Evolutionary conservation across 2,113 vertebrate species (phyloP).

Genomic region (Hippocampus barbouri): DNA sequence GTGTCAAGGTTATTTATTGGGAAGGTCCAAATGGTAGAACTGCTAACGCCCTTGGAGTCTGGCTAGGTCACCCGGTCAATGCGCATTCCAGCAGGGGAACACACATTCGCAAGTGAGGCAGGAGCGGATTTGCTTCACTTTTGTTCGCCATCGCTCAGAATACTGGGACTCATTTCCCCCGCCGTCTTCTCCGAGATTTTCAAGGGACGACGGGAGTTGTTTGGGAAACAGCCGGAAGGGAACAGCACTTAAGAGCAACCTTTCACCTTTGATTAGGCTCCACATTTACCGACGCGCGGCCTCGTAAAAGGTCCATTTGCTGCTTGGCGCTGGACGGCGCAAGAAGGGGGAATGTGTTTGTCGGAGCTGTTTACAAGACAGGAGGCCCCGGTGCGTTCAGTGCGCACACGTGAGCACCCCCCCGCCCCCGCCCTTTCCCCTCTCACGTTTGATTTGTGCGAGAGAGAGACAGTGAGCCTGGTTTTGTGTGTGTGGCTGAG

Average conservation of each 20-base stretch:
- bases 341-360: slow-evolving; percentile 52
- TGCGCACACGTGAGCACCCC: neutral
- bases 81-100: slow-evolving; percentile 58
- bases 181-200: neutral
- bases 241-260: slow-evolving; percentile 30
- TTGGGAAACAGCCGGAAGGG: neutral
- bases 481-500: slow-evolving; percentile 42
- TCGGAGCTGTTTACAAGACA: slow-evolving; percentile 67
- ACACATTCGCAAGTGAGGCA: neutral
- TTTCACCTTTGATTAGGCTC: slow-evolving; percentile 33
- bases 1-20: slow-evolving; percentile 65
- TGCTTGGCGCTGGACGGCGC: slow-evolving; percentile 20
- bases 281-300: slow-evolving; percentile 15
- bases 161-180: neutral
- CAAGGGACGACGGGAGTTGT: slow-evolving; percentile 2
- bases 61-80: slow-evolving; percentile 66
- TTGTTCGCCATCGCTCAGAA: neutral
- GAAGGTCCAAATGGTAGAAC: slow-evolving; percentile 71
- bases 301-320: slow-evolving; percentile 68
- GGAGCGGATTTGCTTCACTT: neutral
- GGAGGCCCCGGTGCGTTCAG: slow-evolving; percentile 3
- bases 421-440: no score
- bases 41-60: slow-evolving; percentile 72
- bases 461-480: slow-evolving; percentile 60
- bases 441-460: slow-evolving; percentile 56